Evolutionary conservation across 2,797 vertebrate genomes (phyloP), one percentile per base, ranked within the genome.

Genomic region (Mareca penelope): DNA sequence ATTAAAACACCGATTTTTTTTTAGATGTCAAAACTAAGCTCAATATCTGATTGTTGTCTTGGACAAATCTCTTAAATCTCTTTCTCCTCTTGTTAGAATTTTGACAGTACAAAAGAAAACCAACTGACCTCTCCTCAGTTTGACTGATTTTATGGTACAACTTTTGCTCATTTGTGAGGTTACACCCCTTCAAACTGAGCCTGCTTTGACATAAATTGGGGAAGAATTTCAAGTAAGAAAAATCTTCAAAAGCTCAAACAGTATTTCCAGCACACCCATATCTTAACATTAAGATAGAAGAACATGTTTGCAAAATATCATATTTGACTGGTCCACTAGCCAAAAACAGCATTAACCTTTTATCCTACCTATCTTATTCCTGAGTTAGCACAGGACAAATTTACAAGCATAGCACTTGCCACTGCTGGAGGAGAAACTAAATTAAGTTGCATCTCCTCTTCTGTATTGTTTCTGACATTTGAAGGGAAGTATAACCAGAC

Each of bases 341-440:
- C 75, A 92, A 90, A 85, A 78, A 42, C 76, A 83, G 61, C 68
- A 80, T 18, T 77, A 80, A 44, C 21, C 40, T 96, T 60, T 53
- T 42, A 50, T 57, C 33, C 75, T 55, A 60, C 17, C 29, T 82
- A 40, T 57, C 78, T 80, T 93, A 77, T 91, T 96, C 94, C 94
- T 88, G 89, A 96, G 93, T 81, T 88, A 93, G 21, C 56, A 82
- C 57, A 85, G 48, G 40, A 55, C 57, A 93, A 78, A 65, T 81
- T 81, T 81, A 9, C 44, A 80, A 85, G n/a, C 67, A 39, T 5
- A 79, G 37, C 57, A 92, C 65, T 76, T 93, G 77, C 50, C 93
- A 39, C n/a, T 93, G 75, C 85, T 60, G 93, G 79, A 31, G 23
- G 16, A 94, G 53, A 94, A 93, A 85, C 65, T 24, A 78, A 77